Evolutionary conservation across 2,888 invertebrate genomes (phyloP), one percentile per base, ranked within the genome.

Genomic region (Drosophila anceps): DNA sequence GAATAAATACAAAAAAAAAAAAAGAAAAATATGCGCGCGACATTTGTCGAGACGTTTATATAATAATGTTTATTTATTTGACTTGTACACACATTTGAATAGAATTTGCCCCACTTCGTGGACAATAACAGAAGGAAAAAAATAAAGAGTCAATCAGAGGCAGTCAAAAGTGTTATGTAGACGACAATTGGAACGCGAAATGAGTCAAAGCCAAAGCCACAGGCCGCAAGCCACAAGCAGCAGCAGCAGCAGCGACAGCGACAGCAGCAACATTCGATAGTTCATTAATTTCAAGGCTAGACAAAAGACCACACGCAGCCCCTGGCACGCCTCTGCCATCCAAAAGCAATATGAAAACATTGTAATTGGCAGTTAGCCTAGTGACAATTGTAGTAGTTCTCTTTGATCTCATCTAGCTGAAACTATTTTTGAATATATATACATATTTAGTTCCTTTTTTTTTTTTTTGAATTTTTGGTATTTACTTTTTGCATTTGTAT

Each of bases 91-190:
- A 78, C 69, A 79, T 84, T 82, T 84, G 86, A 73, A 88, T 84
- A 84, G 76, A 88, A 88, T 90, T 87, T 87, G 87, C 80, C 89
- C 87, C 87, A 87, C 90, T 90, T 87, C 80, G 77, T 44, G 59
- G 66, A 76, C 78, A 76, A 79, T 69, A 65, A 67, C 54, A 67
- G 53, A 39, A n/a, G 53, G 9, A 61, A 60, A 60, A 73, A 39
- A 79, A 76, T 64, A 72, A 82, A 74, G 73, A 77, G 64, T 72
- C 82, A 76, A 74, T 69, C 74, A 44, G 68, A 46, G 75, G 29
- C 61, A 70, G 69, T 69, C 76, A 67, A 55, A 54, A 60, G 18
- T 46, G 57, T 58, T 61, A 68, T 71, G 57, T 58, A 43, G 58
- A 51, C 67, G 66, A 73, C 82, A 74, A 74, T 74, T 75, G 79